phyloP scores from a whole-genome alignment of 2,888 invertebrate species.

The Calameuta idolon region DNA sequence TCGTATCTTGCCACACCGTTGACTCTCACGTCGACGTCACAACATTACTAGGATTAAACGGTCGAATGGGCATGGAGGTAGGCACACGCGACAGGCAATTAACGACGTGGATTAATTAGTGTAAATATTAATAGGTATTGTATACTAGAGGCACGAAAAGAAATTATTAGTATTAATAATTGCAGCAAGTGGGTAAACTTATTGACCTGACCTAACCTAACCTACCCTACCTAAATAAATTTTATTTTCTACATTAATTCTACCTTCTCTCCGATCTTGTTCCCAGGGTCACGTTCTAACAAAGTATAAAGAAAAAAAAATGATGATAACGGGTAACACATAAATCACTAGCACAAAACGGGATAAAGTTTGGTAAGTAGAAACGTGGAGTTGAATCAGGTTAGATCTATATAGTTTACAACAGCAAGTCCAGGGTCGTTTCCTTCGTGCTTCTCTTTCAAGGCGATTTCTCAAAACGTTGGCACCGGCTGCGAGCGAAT shows the following conservation, averaged over 20 bases:
- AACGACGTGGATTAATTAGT: neutral
- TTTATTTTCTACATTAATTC: neutral
- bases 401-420: neutral
- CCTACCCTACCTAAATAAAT: neutral
- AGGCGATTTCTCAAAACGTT: conserved; percentile 44
- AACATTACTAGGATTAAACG: neutral
- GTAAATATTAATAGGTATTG: neutral
- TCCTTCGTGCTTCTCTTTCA: neutral
- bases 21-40: neutral
- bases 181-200: neutral
- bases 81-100: neutral
- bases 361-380: neutral
- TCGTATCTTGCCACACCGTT: neutral
- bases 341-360: neutral
- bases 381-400: neutral
- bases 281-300: neutral
- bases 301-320: neutral
- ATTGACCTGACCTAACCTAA: neutral
- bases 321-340: neutral
- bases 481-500: conserved; percentile 38
- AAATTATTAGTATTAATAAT: neutral
- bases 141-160: neutral
- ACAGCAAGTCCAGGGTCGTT: neutral
- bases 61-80: neutral
- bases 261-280: neutral